Evolutionary conservation across 2,797 vertebrate species (phyloP), one percentile per base, ranked within the genome.

Genomic region (Chrosomus eos): DNA sequence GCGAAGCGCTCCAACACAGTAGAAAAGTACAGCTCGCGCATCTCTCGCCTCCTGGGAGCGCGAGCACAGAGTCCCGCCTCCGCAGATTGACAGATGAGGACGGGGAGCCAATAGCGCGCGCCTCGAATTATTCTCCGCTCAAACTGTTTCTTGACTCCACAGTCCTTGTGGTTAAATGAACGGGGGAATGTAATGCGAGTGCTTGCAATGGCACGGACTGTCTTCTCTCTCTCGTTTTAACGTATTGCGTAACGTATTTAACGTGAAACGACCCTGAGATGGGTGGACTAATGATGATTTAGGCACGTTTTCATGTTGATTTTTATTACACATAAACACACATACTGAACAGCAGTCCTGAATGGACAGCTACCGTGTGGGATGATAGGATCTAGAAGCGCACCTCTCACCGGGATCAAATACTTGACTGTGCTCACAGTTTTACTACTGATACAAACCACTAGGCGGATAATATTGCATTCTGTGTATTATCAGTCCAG

Each of bases 1-100:
- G 87, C 73, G 87, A 85, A 86, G 90, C 89, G 81, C 87, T 87
- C 84, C 87, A 77, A 84, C 86, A 85, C 82, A 81, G 82, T 81
- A 78, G 71, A 87, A 87, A 86, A 89, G 88, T 85, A 77, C 85
- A 70, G 87, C 70, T 88, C 87, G 74, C 76, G 86, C 87, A 43
- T 84, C 89, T 80, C 68, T 87, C 84, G 83, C 71, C 79, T 88
- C 81, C 78, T 64, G 83, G 38, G 79, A 88, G 80, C 72, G 76
- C 45, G 83, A 86, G 80, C 81, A 23, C 38, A 40, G 84, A 88
- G 85, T 85, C 89, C 87, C 90, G 87, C 90, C 90, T 83, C 84
- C 87, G 38, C 36, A 31, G 28, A 74, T 82, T 89, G 89, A 89
- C 84, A 80, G 88, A 87, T 31, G 51, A 73, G n/a, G 26, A 67